phyloP scores from a whole-genome alignment of 2,797 vertebrate genomes.

The Hemitrygon akajei region DNA sequence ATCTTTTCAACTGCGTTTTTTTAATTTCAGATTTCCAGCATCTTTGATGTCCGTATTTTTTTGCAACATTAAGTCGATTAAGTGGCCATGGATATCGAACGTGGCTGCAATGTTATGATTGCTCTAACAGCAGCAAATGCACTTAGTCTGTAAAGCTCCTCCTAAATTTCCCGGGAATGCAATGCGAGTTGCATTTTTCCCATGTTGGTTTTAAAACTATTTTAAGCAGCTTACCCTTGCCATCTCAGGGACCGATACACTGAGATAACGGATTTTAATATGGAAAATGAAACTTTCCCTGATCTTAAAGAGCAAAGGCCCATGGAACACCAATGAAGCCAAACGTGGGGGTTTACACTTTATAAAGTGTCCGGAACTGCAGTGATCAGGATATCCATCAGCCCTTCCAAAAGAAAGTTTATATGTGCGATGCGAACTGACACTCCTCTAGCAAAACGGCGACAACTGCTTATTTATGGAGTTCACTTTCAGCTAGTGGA shows the following conservation, averaged over 20 bases:
- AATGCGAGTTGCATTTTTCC: background rate
- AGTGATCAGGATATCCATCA: background rate
- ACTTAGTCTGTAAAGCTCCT: background rate
- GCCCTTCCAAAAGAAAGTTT: slow-evolving; percentile 7
- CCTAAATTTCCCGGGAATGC: background rate
- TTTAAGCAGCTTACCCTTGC: background rate
- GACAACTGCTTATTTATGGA: too few species aligned
- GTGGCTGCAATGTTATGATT: background rate
- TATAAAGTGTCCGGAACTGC: background rate
- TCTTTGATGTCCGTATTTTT: too few species aligned
- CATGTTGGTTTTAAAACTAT: background rate
- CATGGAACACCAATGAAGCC: background rate
- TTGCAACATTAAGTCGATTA: background rate
- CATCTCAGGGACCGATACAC: background rate
- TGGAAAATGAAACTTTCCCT: background rate
- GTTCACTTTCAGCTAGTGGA: background rate
- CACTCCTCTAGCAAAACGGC: background rate
- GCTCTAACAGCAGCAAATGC: background rate
- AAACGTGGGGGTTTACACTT: background rate
- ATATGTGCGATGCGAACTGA: background rate
- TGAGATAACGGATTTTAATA: background rate
- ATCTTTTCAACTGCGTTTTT: too few species aligned
- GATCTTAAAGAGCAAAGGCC: background rate
- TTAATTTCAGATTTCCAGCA: too few species aligned
- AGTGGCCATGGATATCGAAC: background rate